A percentile compares a stretch with the other conserved stretches of the same genome.
Conservation (phyloP, 2,113 vertebrate species). For the Butorides virescens region DNA sequence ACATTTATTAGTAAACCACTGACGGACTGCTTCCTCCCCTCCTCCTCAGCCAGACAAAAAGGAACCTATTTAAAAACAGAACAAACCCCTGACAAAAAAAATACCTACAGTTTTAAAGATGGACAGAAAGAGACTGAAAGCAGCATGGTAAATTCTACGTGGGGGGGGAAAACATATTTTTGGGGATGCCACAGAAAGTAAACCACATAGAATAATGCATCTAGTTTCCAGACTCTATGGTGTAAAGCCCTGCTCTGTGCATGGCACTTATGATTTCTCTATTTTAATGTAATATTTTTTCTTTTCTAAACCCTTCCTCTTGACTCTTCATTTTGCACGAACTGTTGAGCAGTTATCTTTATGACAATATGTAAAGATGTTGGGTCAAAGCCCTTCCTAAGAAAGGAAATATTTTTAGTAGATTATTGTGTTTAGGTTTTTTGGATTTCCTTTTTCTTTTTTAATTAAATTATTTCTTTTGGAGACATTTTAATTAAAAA, state of each 20-base stretch:
- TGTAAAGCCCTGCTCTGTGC: slow-evolving; percentile 75
- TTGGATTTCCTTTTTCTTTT: slow-evolving; percentile 67
- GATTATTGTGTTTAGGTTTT: slow-evolving; percentile 71
- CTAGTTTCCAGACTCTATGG: slow-evolving; percentile 75
- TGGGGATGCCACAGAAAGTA: slow-evolving; percentile 74
- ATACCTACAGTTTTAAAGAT: slow-evolving; percentile 18
- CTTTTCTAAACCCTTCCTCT: slow-evolving; percentile 66
- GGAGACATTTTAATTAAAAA: slow-evolving; percentile 80
- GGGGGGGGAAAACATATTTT: slow-evolving; percentile 70
- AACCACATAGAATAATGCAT: slow-evolving; percentile 76
- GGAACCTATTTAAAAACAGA: slow-evolving; percentile 33
- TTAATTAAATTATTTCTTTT: slow-evolving; percentile 84
- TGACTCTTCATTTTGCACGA: slow-evolving; percentile 79
- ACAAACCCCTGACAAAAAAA: slow-evolving; percentile 28
- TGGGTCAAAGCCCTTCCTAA: slow-evolving; percentile 73
- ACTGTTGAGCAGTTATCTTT: slow-evolving; percentile 77
- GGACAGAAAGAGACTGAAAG: slow-evolving; percentile 76
- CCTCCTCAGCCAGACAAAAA: slow-evolving; percentile 49
- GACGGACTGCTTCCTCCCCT: slow-evolving; percentile 62
- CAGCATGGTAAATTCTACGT: slow-evolving; percentile 78
- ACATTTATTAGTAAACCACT: slow-evolving; percentile 82
- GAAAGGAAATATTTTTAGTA: slow-evolving; percentile 83
- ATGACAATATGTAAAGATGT: slow-evolving; percentile 74
- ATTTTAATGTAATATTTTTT: slow-evolving; percentile 66
- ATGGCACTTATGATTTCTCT: slow-evolving; percentile 73